Conservation (phyloP, 2,113 vertebrate genomes). For the Rhipidura dahli region DNA sequence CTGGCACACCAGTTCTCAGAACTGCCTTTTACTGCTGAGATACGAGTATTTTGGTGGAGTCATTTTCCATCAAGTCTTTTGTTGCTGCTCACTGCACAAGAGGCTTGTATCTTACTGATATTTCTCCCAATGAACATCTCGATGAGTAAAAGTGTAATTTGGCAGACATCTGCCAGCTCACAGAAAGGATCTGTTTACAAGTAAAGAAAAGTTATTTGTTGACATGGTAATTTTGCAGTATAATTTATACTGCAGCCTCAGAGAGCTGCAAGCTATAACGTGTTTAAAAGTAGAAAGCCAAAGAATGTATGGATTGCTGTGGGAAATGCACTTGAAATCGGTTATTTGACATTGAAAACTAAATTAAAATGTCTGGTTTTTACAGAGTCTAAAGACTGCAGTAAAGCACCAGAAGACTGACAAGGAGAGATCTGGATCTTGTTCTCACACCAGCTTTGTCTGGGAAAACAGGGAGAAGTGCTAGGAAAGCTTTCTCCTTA, state of each 20-base stretch:
- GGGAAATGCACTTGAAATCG: slow-evolving; percentile 16
- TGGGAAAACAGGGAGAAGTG: neutral
- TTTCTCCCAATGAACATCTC: slow-evolving; percentile 8
- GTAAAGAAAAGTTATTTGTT: slow-evolving; percentile 40
- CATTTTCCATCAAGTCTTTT: slow-evolving; percentile 34
- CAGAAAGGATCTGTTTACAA: slow-evolving; percentile 35
- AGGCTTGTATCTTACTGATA: neutral
- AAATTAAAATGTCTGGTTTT: slow-evolving; percentile 6
- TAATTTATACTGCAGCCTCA: neutral
- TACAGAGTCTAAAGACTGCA: neutral
- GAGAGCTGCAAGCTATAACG: neutral
- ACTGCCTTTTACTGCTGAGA: slow-evolving; percentile 6
- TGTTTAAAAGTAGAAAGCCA: neutral
- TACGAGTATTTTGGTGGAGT: slow-evolving; percentile 30
- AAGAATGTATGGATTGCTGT: slow-evolving; percentile 1
- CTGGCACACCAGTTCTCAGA: neutral
- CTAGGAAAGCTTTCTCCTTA: neutral
- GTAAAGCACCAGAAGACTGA: neutral
- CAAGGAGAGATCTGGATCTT: neutral
- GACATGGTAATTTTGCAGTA: slow-evolving; percentile 41
- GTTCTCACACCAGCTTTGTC: neutral
- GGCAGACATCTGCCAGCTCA: slow-evolving; percentile 24
- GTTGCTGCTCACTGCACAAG: neutral
- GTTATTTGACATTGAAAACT: slow-evolving; percentile 26
- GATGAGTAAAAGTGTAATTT: neutral